Evolutionary conservation across 2,113 vertebrate species (phyloP), one percentile per base, ranked within the genome.

Genomic region (Crotophaga sulcirostris): DNA sequence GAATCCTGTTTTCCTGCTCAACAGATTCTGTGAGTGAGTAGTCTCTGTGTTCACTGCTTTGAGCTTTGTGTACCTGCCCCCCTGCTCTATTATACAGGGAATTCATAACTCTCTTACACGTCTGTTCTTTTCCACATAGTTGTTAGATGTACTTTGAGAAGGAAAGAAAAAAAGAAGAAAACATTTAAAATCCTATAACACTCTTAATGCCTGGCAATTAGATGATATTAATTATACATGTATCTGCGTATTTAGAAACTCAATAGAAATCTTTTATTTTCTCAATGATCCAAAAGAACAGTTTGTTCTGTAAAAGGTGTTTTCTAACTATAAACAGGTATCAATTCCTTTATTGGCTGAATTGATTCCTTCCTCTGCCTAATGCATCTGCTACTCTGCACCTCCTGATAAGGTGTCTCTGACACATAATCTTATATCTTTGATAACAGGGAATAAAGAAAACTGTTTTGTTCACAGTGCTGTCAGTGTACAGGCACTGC

Each of bases 241-340:
- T 72, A n/a, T 40, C 77, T 87, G 58, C 59, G 81, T 87, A 54
- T 82, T 94, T 59, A 63, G 80, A 63, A 92, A 80, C 83, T 70
- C 76, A 40, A 1, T 60, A 92, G 49, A 80, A 84, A 26, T 59
- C 59, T 56, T 26, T 42, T 67, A 40, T 59, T 88, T n/a, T 86
- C 89, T 90, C 76, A 51, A 1, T 67, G 68, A 70, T 84, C 24
- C 47, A 90, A 63, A 64, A 73, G 93, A 95, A 84, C 64, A 74
- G 51, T 45, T 84, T 92, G 79, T 83, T 93, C 86, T 67, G 26
- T 77, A 84, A 92, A 63, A 92, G 47, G 29, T 3, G 5, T 86
- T 92, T 95, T 93, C 90, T 93, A 94, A 89, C 83, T 90, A 63
- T 78, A 89, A 85, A 10, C 64, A 93, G 56, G 52, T 92, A 92